Evolutionary conservation across 2,113 vertebrate species (phyloP).

Genomic region (Neomonachus schauinslandi): DNA sequence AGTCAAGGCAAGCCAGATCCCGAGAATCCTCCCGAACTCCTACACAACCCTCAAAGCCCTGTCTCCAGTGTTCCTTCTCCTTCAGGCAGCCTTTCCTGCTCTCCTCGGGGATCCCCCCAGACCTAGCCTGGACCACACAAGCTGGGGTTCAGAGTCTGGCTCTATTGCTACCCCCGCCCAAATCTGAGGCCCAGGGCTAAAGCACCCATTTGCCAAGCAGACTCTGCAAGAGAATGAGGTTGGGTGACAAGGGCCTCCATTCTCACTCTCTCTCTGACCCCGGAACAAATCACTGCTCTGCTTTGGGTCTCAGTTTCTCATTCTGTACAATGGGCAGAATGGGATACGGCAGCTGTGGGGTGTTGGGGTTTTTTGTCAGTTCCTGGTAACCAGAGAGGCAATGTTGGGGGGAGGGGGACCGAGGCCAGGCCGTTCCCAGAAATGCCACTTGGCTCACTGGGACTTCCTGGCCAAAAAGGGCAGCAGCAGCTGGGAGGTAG

Average conservation of each 20-base stretch:
- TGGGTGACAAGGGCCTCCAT: neutral
- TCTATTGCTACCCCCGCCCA: neutral
- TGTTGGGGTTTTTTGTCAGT: too few species aligned
- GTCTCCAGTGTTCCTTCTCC: neutral
- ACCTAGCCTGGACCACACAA: neutral
- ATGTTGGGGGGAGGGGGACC: neutral
- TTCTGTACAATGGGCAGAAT: neutral
- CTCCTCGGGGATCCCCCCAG: neutral
- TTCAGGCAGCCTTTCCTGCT: neutral
- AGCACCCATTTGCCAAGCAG: neutral
- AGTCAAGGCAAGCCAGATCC: neutral
- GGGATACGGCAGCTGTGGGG: neutral
- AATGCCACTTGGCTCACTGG: neutral
- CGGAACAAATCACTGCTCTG: neutral
- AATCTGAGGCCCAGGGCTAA: neutral
- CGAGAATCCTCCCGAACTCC: neutral
- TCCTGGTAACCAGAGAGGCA: neutral
- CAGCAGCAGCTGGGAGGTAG: neutral
- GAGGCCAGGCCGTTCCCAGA: neutral
- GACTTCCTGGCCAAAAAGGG: neutral
- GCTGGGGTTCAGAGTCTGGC: neutral
- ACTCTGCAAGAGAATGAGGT: neutral
- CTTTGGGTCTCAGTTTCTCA: neutral
- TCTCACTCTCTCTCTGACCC: neutral
- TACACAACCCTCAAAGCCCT: conserved; percentile 11